These are phyloP conservation scores for Acleris literana DNA, from an alignment of 2,888 invertebrate species.

Conservation along the genomic window DNA sequence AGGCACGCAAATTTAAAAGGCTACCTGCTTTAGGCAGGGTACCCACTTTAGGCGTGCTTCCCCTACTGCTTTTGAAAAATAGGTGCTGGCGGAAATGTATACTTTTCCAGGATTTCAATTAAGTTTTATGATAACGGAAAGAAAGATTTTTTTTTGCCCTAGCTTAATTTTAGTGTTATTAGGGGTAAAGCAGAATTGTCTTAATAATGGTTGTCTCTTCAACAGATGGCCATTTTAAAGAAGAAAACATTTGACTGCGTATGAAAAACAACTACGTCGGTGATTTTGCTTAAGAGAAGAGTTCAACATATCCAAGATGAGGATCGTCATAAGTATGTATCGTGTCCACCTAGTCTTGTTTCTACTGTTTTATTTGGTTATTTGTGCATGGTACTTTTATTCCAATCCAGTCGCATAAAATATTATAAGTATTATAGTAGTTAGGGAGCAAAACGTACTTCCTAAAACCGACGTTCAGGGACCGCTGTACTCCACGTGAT, in stretches of 20 bases:
- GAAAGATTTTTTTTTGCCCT: not conserved
- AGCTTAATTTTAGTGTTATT: not conserved
- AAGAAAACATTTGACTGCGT: conserved; percentile 6
- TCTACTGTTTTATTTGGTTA: not conserved
- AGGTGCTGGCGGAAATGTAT: conserved; percentile 9
- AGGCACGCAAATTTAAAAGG: too few relatives aligned
- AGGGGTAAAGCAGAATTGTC: not conserved
- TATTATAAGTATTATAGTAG: too few relatives aligned
- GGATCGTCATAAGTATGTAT: conserved; percentile 51
- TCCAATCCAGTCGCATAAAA: too few relatives aligned
- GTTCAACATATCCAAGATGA: conserved; percentile 47
- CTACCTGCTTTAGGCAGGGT: too few relatives aligned
- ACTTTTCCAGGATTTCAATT: conserved; percentile 23
- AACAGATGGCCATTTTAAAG: conserved; percentile 21
- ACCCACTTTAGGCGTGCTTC: too few relatives aligned
- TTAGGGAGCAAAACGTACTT: too few relatives aligned
- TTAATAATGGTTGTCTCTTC: not conserved
- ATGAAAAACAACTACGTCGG: conserved; percentile 6
- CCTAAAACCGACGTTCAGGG: too few relatives aligned
- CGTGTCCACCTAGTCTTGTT: not conserved
- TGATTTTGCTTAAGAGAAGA: conserved; percentile 3
- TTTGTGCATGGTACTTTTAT: too few relatives aligned
- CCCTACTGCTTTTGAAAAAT: conserved; percentile 10
- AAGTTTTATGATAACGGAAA: conserved; percentile 2
- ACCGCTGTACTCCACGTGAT: too few relatives aligned